Evolutionary conservation across 2,113 vertebrate species (phyloP).

Genomic region (Macaca nemestrina): DNA sequence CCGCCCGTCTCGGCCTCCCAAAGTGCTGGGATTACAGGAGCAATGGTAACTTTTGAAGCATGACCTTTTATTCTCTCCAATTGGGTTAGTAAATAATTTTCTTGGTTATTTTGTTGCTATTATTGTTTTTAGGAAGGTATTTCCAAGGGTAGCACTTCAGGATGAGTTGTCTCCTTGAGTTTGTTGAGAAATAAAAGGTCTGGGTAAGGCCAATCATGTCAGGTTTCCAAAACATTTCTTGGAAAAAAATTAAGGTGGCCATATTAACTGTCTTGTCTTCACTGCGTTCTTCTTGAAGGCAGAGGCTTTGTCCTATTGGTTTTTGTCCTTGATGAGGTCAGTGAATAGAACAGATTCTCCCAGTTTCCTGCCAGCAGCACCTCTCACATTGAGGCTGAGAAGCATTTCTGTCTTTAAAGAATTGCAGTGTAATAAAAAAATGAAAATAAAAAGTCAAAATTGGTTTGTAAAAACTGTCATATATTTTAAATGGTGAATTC

Average conservation of each 20-base stretch:
- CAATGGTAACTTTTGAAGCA: not conserved
- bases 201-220: not conserved
- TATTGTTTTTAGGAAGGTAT: not conserved
- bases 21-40: not conserved
- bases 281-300: not conserved
- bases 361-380: no score
- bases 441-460: not conserved
- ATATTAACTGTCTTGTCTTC: not conserved
- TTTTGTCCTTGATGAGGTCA: not conserved
- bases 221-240: not conserved
- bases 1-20: no score
- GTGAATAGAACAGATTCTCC: not conserved
- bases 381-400: not conserved
- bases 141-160: not conserved
- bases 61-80: not conserved
- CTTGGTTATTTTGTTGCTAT: not conserved
- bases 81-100: not conserved
- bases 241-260: not conserved
- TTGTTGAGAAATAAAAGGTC: not conserved
- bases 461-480: not conserved
- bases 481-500: not conserved
- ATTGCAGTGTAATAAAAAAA: not conserved
- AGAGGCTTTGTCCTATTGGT: not conserved
- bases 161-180: not conserved
- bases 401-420: not conserved